Evolutionary conservation across 1,140 invertebrate species (phyloP), one percentile per base, ranked within the genome.

Genomic region (Caerostris extrusa): DNA sequence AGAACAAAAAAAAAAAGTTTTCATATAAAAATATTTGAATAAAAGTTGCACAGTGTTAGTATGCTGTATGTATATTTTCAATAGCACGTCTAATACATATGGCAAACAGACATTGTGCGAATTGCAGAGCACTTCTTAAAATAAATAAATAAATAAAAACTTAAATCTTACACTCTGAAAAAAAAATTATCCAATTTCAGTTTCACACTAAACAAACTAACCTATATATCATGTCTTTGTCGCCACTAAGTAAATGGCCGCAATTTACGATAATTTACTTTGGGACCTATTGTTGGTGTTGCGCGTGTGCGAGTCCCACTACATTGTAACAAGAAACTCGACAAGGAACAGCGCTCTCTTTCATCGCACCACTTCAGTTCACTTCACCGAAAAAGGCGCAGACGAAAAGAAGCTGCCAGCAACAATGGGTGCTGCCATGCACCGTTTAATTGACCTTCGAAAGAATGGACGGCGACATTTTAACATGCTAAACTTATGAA

Each of bases 401-500:
- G 71, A 77, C 50, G 71, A 77, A 77, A 77, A 77, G 71, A 77
- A 77, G 50, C 7, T 77, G 34, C 53, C 14, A 34, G 71, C 34
- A 50, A 12, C 19, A 77, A 34, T 50, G 71, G 19, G 8, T 77
- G 71, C 71, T 34, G 34, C 34, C 34, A 77, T 77, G 71, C 71
- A 77, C 71, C 71, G 71, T 77, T 77, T 77, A 77, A 77, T 77
- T 77, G 71, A 77, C 71, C 71, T 50, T 53, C 19, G 19, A 5
- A 77, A 53, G 71, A 77, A 77, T 77, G 34, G 14, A 12, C 50
- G 71, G 10, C 71, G 71, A 53, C 71, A 77, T 77, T 77, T 77
- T 77, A 77, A 53, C 71, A 77, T 53, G 50, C 71, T 77, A 77
- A 77, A 77, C 71, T 77, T 77, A 53, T 77, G 71, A 77, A 77